These are phyloP conservation scores for Calameuta pallipes DNA, from an alignment of 2,888 invertebrate species.

Conservation along the genomic window DNA sequence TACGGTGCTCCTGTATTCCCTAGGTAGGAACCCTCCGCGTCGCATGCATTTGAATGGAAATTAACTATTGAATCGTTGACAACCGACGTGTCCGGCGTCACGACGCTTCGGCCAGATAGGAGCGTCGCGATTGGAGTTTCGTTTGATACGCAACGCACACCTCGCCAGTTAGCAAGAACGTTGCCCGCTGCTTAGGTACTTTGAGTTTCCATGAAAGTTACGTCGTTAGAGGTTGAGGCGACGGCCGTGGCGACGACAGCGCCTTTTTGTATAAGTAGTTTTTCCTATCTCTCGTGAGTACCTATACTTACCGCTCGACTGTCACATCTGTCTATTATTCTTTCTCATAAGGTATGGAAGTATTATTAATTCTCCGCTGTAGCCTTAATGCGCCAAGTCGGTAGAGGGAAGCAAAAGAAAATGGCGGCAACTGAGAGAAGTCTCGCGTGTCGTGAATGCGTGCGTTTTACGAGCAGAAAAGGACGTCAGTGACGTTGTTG, in stretches of 20 bases:
- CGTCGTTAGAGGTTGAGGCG: neutral
- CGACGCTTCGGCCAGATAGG: conserved; percentile 16
- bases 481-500: conserved; percentile 36
- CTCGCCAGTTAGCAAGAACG: conserved; percentile 21
- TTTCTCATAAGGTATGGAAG: neutral
- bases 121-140: conserved; percentile 1
- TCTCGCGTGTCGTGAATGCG: neutral
- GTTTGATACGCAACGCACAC: conserved; percentile 19
- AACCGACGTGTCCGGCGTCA: conserved; percentile 43
- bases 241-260: neutral
- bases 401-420: conserved; percentile 24
- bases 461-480: conserved; percentile 16
- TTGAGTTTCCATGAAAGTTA: neutral
- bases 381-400: neutral
- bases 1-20: neutral
- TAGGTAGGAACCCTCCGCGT: conserved; percentile 12
- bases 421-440: neutral
- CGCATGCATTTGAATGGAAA: conserved; percentile 53
- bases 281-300: neutral
- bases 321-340: neutral
- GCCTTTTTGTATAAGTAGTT: neutral
- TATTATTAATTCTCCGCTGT: neutral
- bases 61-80: conserved; percentile 56
- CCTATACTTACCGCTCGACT: neutral
- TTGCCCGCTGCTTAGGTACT: conserved; percentile 4